Percentiles rank a stretch among this genome's conserved stretches.
phyloP scores from a whole-genome alignment of 2,888 invertebrate genomes.

The Andrena bicolor region DNA sequence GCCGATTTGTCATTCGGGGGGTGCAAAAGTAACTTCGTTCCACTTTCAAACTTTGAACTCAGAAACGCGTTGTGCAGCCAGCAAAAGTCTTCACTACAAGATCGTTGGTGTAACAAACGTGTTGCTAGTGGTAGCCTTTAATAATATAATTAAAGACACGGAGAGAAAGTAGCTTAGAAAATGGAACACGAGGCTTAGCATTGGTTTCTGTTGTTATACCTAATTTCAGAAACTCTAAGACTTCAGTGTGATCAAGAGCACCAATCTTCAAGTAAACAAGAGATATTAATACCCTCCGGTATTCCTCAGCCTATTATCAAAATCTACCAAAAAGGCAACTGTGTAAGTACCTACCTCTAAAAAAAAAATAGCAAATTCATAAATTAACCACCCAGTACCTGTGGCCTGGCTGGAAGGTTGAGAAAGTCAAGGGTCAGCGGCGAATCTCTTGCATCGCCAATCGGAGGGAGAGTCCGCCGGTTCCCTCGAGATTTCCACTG shows the following conservation, averaged over 20 bases:
- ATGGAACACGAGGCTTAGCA: background rate
- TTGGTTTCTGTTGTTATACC: background rate
- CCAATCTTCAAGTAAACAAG: no score
- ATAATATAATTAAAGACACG: background rate
- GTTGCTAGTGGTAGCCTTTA: background rate
- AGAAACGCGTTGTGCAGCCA: no score
- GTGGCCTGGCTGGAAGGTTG: background rate
- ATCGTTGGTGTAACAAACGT: background rate
- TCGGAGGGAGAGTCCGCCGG: background rate
- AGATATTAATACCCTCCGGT: no score
- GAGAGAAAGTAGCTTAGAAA: background rate
- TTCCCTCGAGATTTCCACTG: slow-evolving; percentile 28
- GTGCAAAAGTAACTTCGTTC: no score
- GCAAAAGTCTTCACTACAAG: no score
- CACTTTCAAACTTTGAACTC: no score
- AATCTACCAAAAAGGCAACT: no score
- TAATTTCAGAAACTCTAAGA: no score
- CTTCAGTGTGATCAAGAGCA: no score
- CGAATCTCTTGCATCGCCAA: slow-evolving; percentile 18
- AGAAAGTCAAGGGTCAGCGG: slow-evolving; percentile 23
- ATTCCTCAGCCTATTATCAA: no score
- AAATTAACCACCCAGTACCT: slow-evolving; percentile 3
- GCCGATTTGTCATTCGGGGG: no score
- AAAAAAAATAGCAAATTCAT: background rate
- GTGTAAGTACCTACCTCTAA: no score